Conservation (phyloP, 2,797 vertebrate genomes). For the Glyptemys insculpta region DNA sequence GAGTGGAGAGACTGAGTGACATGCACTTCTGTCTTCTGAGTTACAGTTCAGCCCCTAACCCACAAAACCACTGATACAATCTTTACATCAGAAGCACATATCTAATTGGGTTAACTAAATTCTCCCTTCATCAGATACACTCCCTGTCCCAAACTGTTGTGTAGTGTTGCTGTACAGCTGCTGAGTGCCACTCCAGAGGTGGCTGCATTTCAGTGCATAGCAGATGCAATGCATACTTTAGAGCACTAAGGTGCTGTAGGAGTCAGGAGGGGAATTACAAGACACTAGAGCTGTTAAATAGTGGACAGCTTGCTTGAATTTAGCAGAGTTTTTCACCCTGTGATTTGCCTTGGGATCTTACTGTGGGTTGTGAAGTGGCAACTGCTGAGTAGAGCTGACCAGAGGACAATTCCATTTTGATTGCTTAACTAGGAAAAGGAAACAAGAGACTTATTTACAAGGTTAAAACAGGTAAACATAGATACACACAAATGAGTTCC, state of each 20-base stretch:
- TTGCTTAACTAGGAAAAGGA: not conserved
- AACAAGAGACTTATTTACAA: not conserved
- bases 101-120: not conserved
- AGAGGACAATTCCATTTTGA: not conserved
- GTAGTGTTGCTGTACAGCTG: not conserved
- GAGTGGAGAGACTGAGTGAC: not conserved
- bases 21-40: not conserved
- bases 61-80: not conserved
- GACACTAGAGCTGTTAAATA: not conserved
- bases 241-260: not conserved
- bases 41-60: not conserved
- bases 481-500: not conserved
- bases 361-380: not conserved
- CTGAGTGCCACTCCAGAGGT: not conserved
- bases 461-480: not conserved
- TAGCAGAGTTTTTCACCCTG: not conserved
- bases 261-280: not conserved
- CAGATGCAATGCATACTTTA: not conserved
- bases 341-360: not conserved
- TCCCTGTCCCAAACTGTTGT: not conserved
- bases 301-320: not conserved
- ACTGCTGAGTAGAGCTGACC: not conserved
- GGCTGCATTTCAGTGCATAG: fast-evolving
- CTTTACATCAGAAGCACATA: too few species aligned
- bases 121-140: not conserved